A percentile compares a stretch with the other conserved stretches of the same genome.
These are phyloP conservation scores for Panorpa germanica DNA, from an alignment of 2,888 invertebrate species.

Conservation along the genomic window DNA sequence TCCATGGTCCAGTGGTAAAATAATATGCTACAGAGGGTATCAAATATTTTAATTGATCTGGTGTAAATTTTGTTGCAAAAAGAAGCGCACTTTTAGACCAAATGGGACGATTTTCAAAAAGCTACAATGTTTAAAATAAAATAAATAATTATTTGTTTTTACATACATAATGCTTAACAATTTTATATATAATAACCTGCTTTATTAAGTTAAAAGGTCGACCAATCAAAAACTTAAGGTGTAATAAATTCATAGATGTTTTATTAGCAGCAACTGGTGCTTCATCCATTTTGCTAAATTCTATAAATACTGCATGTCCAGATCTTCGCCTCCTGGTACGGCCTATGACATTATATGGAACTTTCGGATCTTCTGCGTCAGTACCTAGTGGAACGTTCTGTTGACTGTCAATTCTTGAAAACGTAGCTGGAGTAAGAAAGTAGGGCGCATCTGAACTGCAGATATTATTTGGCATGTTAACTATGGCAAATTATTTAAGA, in stretches of 20 bases:
- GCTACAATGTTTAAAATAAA: no score
- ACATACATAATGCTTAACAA: no score
- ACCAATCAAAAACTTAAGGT: constrained; percentile 22
- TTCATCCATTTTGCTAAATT: constrained; percentile 37
- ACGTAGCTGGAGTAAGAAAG: constrained; percentile 57
- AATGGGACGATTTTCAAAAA: constrained; percentile 74
- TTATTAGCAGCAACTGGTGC: constrained; percentile 35
- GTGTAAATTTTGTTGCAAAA: constrained; percentile 38
- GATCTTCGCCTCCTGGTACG: constrained; percentile 30
- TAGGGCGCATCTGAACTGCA: constrained; percentile 26
- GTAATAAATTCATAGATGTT: no score
- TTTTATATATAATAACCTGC: no score
- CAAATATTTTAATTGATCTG: constrained; percentile 49
- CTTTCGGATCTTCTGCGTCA: constrained; percentile 20
- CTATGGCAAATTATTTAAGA: background rate
- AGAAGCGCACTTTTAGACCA: constrained; percentile 70
- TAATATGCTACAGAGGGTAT: constrained; percentile 74
- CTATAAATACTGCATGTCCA: constrained; percentile 38
- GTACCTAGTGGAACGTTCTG: constrained; percentile 21
- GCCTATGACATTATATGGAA: constrained; percentile 21
- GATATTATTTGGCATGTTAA: constrained; percentile 2
- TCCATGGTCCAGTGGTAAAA: constrained; percentile 82
- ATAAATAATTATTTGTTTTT: no score
- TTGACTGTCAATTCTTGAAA: constrained; percentile 53
- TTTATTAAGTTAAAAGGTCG: no score